Evolutionary conservation across 1,140 invertebrate genomes (phyloP).

Genomic region (Akabosia matsudoensis): DNA sequence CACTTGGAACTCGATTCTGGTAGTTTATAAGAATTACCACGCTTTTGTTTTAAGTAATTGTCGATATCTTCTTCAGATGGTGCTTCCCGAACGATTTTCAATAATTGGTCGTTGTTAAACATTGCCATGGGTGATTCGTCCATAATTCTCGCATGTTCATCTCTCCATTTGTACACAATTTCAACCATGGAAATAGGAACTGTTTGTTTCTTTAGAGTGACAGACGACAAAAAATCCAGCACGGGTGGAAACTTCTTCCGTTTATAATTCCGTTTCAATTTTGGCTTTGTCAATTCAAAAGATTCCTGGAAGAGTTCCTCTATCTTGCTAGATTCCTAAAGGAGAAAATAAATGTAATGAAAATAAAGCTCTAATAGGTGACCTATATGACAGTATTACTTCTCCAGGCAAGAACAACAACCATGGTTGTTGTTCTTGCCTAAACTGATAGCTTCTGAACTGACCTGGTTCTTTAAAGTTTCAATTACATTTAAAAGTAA

Average conservation of each 20-base stretch:
- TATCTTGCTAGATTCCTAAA: background rate
- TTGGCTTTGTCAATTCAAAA: background rate
- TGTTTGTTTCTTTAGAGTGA: too few relatives aligned
- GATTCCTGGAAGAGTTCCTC: background rate
- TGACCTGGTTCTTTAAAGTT: background rate
- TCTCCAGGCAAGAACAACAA: conserved; percentile 27
- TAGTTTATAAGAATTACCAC: background rate
- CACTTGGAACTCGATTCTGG: background rate
- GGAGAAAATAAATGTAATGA: background rate
- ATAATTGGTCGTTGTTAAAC: background rate
- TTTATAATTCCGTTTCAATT: background rate
- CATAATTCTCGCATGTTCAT: conserved; percentile 13
- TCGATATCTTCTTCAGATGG: background rate
- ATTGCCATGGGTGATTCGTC: conserved; percentile 14
- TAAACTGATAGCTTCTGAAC: background rate
- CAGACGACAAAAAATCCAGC: too few relatives aligned
- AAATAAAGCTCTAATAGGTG: background rate
- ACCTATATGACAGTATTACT: background rate
- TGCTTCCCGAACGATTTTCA: background rate
- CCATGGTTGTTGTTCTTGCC: conserved; percentile 26
- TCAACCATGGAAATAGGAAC: too few relatives aligned
- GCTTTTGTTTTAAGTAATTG: background rate
- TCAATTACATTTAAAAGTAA: background rate
- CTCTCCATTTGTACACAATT: conserved; percentile 19
- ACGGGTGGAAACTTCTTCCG: too few relatives aligned